Evolutionary conservation across 2,888 invertebrate species (phyloP).

Genomic region (Coelinius sp.): DNA sequence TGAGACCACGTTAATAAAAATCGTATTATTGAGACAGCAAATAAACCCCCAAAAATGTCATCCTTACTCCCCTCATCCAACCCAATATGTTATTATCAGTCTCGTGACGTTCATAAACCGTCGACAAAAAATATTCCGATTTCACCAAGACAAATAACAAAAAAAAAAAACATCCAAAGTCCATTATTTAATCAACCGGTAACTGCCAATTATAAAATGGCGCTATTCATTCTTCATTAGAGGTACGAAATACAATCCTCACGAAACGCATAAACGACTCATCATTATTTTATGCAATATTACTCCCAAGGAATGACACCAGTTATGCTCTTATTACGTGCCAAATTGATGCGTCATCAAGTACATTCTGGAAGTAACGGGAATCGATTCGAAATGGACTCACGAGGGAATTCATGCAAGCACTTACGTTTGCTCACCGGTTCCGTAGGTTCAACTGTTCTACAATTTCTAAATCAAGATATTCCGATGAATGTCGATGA

Average conservation of each 20-base stretch:
- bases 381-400: not conserved
- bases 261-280: not conserved
- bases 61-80: no score
- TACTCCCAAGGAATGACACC: not conserved
- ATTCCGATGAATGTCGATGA: not conserved
- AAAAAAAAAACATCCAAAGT: no score
- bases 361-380: constrained; percentile 19
- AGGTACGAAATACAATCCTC: not conserved
- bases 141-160: no score
- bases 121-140: no score
- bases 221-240: not conserved
- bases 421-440: not conserved
- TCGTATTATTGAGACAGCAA: no score
- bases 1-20: no score
- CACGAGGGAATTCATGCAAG: not conserved
- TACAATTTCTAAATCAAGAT: no score
- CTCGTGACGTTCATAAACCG: no score
- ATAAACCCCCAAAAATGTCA: no score
- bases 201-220: not conserved
- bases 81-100: no score
- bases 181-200: not conserved
- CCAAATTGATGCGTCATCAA: constrained; percentile 52
- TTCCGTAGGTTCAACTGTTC: no score
- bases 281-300: not conserved
- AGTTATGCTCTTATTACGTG: constrained; percentile 26